These are phyloP conservation scores for Crematogaster levior DNA, from an alignment of 2,888 invertebrate genomes.

Conservation along the genomic window DNA sequence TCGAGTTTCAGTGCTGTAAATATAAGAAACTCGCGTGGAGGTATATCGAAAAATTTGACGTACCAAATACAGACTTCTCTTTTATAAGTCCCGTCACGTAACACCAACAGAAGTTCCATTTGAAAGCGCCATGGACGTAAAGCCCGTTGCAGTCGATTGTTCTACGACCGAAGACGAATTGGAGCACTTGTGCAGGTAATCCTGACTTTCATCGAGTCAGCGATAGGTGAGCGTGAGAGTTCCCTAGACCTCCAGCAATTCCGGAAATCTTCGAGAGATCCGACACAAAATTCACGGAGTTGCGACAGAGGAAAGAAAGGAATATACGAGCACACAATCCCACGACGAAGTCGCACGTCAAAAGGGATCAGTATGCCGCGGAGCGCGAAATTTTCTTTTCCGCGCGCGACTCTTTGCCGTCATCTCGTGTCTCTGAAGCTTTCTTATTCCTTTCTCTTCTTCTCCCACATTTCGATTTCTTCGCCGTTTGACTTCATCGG, in stretches of 20 bases:
- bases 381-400: slow-evolving; percentile 65
- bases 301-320: slow-evolving; percentile 31
- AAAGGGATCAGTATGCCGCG: slow-evolving; percentile 60
- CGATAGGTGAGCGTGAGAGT: slow-evolving; percentile 46
- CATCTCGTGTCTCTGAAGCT: slow-evolving; percentile 49
- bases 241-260: slow-evolving; percentile 12
- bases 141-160: slow-evolving; percentile 53
- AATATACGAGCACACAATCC: slow-evolving; percentile 50
- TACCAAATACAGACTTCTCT: slow-evolving; percentile 17
- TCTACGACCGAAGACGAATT: slow-evolving; percentile 51
- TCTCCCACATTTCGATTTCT: slow-evolving; percentile 38
- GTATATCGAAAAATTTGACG: slow-evolving; percentile 37
- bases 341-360: slow-evolving; percentile 57
- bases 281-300: slow-evolving; percentile 30
- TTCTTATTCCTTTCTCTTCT: slow-evolving; percentile 55
- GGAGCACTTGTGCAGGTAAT: slow-evolving; percentile 53
- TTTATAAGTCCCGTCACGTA: slow-evolving; percentile 41
- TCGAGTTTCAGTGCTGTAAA: background rate
- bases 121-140: slow-evolving; percentile 35
- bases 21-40: background rate
- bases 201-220: slow-evolving; percentile 54
- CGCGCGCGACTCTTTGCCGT: slow-evolving; percentile 25
- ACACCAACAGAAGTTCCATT: slow-evolving; percentile 45
- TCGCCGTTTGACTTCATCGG: slow-evolving; percentile 29
- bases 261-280: slow-evolving; percentile 32